A percentile compares a stretch with the other conserved stretches of the same genome.
phyloP scores from a whole-genome alignment of 2,797 vertebrate genomes.

The Parotocinclus haroldoi region DNA sequence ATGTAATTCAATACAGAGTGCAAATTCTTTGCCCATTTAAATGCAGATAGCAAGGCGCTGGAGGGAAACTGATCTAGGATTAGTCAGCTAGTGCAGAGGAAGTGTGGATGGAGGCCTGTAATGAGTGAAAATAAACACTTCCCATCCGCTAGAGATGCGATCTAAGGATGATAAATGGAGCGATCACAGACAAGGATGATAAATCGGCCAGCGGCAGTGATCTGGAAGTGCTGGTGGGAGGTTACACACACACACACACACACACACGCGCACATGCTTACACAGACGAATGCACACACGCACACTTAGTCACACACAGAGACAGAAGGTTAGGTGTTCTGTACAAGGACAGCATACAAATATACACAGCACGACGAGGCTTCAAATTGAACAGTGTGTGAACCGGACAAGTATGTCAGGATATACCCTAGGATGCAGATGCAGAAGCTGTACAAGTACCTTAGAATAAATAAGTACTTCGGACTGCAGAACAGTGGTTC shows the following conservation, averaged over 20 bases:
- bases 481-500: no score
- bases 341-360: not conserved
- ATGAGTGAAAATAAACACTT: constrained; percentile 61
- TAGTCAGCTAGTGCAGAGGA: constrained; percentile 29
- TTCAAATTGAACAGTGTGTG: no score
- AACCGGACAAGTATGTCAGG: no score
- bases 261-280: no score
- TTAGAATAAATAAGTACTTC: no score
- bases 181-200: constrained; percentile 57
- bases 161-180: constrained; percentile 60
- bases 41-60: constrained; percentile 41
- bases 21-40: constrained; percentile 46
- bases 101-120: constrained; percentile 37
- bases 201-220: constrained; percentile 46
- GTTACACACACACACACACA: constrained; percentile 9
- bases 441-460: no score
- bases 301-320: not conserved
- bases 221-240: constrained; percentile 39
- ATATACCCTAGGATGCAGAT: no score
- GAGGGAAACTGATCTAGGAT: constrained; percentile 41
- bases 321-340: not conserved
- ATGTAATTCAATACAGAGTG: constrained; percentile 41
- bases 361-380: no score
- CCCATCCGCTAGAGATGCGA: constrained; percentile 51
- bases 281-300: not conserved